Evolutionary conservation across 2,113 vertebrate genomes (phyloP).

Genomic region (Gymnarchus niloticus): DNA sequence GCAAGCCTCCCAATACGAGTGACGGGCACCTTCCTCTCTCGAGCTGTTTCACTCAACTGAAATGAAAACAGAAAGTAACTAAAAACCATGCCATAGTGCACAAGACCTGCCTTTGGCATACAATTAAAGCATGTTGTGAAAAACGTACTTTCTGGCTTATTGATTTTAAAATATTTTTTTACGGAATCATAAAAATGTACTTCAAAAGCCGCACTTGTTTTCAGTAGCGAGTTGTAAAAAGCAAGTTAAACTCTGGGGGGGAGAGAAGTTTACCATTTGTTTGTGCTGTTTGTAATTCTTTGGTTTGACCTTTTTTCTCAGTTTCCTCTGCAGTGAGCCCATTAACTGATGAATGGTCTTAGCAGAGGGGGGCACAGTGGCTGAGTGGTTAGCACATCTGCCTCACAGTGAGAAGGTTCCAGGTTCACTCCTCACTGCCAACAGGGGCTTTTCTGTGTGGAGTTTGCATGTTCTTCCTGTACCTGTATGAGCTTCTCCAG

Average conservation of each 20-base stretch:
- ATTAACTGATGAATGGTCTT: conserved; percentile 81
- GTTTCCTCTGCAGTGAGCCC: conserved; percentile 91
- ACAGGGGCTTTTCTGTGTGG: too few species aligned
- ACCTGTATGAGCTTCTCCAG: too few species aligned
- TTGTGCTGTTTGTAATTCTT: conserved; percentile 79
- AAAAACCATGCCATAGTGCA: neutral
- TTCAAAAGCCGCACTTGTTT: neutral
- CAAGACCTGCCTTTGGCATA: neutral
- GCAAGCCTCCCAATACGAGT: conserved; percentile 85
- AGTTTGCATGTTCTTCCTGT: too few species aligned
- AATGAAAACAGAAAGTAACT: neutral
- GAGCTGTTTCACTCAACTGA: conserved; percentile 85
- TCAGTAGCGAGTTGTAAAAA: neutral
- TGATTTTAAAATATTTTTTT: neutral
- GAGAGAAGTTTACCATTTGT: conserved; percentile 72
- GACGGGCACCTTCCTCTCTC: conserved; percentile 91
- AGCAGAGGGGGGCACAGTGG: too few species aligned
- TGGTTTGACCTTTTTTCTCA: conserved; percentile 82
- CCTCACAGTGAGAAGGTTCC: too few species aligned
- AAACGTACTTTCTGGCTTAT: neutral
- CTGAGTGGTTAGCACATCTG: too few species aligned
- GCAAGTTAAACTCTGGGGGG: neutral
- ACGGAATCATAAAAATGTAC: neutral
- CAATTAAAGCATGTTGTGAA: neutral
- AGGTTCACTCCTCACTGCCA: too few species aligned